These are phyloP conservation scores for Papilio aristodemus DNA, from an alignment of 1,140 invertebrate species.

Conservation along the genomic window DNA sequence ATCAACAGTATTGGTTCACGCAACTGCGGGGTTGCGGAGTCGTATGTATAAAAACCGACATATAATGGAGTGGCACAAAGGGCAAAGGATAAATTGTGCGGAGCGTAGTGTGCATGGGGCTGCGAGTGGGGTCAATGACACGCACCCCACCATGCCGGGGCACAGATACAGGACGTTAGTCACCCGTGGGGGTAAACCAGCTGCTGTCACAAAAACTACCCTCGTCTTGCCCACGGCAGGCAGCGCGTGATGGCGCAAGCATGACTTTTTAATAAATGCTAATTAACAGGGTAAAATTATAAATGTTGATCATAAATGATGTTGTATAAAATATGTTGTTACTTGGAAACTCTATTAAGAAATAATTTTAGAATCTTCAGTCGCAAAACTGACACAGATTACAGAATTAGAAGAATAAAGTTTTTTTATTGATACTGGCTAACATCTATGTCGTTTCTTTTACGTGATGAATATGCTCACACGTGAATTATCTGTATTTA, in stretches of 20 bases:
- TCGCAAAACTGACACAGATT: too few species aligned
- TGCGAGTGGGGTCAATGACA: conserved; percentile 74
- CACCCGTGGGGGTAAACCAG: conserved; percentile 71
- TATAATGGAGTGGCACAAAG: conserved; percentile 68
- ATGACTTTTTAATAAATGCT: conserved; percentile 54
- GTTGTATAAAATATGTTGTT: neutral
- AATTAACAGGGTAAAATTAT: conserved; percentile 48
- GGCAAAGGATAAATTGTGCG: conserved; percentile 67
- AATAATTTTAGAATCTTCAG: neutral
- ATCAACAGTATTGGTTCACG: conserved; percentile 41
- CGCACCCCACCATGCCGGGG: conserved; percentile 68
- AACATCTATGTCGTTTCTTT: neutral
- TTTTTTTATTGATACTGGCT: neutral
- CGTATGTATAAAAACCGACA: conserved; percentile 60
- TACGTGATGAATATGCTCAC: neutral
- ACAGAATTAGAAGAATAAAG: neutral
- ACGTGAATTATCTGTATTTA: neutral
- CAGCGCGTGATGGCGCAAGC: conserved; percentile 53
- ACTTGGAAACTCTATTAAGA: neutral
- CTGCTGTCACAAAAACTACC: conserved; percentile 76
- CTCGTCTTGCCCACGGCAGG: conserved; percentile 41
- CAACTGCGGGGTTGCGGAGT: conserved; percentile 42
- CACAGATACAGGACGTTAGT: conserved; percentile 74
- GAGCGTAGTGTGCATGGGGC: conserved; percentile 63
- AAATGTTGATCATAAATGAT: conserved; percentile 1